These are phyloP conservation scores for Odontamblyopus lacepedii DNA, from an alignment of 2,797 vertebrate genomes.

Conservation along the genomic window DNA sequence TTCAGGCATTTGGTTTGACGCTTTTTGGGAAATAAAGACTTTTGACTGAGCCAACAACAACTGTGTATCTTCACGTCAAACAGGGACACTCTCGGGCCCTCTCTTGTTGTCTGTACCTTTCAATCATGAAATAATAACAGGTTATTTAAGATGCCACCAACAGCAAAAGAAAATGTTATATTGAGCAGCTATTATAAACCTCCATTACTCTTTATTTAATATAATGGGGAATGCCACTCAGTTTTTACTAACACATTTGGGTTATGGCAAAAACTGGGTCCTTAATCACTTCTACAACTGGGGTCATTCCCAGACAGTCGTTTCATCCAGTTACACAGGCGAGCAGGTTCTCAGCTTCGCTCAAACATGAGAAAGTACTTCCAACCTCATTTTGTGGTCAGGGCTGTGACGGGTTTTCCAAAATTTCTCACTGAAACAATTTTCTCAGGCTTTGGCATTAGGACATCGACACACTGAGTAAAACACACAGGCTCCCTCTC, in stretches of 20 bases:
- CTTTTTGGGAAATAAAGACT: slow-evolving; percentile 42
- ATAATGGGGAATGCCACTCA: slow-evolving; percentile 48
- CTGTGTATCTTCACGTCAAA: slow-evolving; percentile 41
- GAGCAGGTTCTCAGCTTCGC: slow-evolving; percentile 39
- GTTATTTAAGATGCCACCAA: slow-evolving; percentile 19
- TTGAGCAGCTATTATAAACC: slow-evolving; percentile 50
- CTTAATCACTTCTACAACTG: slow-evolving; percentile 70
- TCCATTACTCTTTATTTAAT: slow-evolving; percentile 49
- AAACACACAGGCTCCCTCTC: slow-evolving; percentile 21
- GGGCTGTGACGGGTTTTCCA: slow-evolving; percentile 59
- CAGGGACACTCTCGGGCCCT: slow-evolving; percentile 26
- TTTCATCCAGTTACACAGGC: slow-evolving; percentile 68
- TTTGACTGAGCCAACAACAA: slow-evolving; percentile 51
- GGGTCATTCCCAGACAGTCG: slow-evolving; percentile 70
- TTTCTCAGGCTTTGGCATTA: slow-evolving; percentile 58
- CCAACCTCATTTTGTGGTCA: slow-evolving; percentile 52
- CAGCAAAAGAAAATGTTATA: background rate
- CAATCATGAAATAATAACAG: slow-evolving; percentile 23
- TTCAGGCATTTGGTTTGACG: slow-evolving; percentile 55
- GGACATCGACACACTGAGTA: slow-evolving; percentile 32
- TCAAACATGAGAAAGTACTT: slow-evolving; percentile 60
- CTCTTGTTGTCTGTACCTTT: slow-evolving; percentile 33
- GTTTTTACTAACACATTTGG: slow-evolving; percentile 65
- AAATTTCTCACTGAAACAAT: slow-evolving; percentile 60
- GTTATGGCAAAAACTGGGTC: slow-evolving; percentile 58